phyloP scores from a whole-genome alignment of 2,113 vertebrate genomes.

The Egretta garzetta region DNA sequence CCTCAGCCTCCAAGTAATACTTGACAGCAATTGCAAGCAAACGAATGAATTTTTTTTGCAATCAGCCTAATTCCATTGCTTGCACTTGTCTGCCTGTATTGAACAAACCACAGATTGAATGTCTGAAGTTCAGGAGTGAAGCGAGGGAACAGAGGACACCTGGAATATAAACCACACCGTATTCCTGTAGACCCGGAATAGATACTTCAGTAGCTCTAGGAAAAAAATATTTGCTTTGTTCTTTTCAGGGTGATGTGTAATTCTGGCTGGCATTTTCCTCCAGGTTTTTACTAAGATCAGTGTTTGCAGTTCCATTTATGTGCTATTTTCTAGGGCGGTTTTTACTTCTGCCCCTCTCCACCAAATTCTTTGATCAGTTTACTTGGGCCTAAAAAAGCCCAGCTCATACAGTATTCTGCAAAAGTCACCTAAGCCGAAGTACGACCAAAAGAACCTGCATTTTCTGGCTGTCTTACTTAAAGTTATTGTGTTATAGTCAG shows the following conservation, averaged over 20 bases:
- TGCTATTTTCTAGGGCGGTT: conserved; percentile 3
- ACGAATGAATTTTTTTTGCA: not conserved
- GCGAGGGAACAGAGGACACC: not conserved
- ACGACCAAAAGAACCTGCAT: not conserved
- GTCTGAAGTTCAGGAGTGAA: not conserved
- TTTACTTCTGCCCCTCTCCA: not conserved
- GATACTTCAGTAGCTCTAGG: not conserved
- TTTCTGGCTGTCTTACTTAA: not conserved
- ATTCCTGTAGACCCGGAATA: not conserved
- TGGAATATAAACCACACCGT: not conserved
- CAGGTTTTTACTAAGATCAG: not conserved
- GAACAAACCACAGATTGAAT: not conserved
- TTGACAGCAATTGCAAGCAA: not conserved
- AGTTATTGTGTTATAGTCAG: not conserved
- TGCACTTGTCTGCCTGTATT: not conserved
- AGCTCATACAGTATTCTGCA: not conserved
- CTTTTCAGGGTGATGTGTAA: not conserved
- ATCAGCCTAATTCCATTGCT: not conserved
- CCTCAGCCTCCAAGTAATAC: not conserved
- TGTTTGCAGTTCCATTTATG: not conserved
- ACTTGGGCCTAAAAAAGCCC: not conserved
- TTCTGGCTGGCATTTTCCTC: conserved; percentile 25
- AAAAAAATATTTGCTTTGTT: not conserved
- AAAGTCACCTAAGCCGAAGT: not conserved
- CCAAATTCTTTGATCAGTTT: not conserved